Percentiles rank a stretch among this genome's conserved stretches.
These are phyloP conservation scores for Antedon mediterranea DNA, from an alignment of 53 echinoderm and acorn worm species.

Conservation along the genomic window DNA sequence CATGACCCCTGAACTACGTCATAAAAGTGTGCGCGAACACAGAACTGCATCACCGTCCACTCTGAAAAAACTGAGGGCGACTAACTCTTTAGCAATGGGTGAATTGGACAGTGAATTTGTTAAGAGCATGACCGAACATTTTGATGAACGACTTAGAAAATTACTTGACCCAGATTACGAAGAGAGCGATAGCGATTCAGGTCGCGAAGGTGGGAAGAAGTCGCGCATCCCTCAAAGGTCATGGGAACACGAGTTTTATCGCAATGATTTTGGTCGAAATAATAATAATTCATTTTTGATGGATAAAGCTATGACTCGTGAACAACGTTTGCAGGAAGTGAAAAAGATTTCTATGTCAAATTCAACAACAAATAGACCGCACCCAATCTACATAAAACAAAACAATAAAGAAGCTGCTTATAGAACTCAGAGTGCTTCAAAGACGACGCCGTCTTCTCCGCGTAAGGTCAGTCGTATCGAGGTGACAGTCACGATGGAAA, in stretches of 20 bases:
- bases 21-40: conserved; percentile 23
- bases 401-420: neutral
- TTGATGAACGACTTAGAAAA: conserved; percentile 62
- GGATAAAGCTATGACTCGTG: conserved; percentile 9
- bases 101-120: conserved; percentile 93
- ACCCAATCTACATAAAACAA: conserved; percentile 9
- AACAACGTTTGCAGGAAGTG: conserved; percentile 5
- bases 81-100: conserved; percentile 18
- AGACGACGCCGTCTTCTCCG: conserved; percentile 10
- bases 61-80: conserved; percentile 11
- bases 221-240: neutral
- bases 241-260: conserved; percentile 4
- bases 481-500: conserved; percentile 47
- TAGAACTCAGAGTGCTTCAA: neutral
- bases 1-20: conserved; percentile 11
- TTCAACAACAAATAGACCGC: neutral
- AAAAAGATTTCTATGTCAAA: neutral
- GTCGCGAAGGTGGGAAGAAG: conserved; percentile 10
- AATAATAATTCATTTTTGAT: conserved; percentile 38
- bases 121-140: conserved; percentile 73
- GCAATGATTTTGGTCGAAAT: conserved; percentile 18
- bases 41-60: conserved; percentile 1
- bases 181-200: conserved; percentile 24
- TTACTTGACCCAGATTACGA: conserved; percentile 56
- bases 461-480: conserved; percentile 61